These are phyloP conservation scores for Gryllus longicercus DNA, from an alignment of 2,888 invertebrate species.

Conservation along the genomic window DNA sequence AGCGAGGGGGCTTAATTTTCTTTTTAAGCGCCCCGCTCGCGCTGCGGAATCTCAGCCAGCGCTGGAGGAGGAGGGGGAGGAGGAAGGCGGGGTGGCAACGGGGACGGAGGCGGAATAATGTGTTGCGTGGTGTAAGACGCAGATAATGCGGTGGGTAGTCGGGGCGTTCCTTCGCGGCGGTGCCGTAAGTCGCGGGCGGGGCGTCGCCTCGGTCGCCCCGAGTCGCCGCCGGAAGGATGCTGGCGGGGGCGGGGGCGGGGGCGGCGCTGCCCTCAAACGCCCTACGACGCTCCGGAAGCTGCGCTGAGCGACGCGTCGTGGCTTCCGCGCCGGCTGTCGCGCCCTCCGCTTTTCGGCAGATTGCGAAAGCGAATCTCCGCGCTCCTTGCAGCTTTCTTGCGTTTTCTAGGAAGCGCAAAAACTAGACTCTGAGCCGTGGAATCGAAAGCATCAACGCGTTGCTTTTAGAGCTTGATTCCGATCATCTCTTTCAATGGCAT, in stretches of 20 bases:
- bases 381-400: too few species aligned
- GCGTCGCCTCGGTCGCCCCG: neutral
- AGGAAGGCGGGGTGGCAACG: neutral
- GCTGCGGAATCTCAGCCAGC: too few species aligned
- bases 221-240: neutral
- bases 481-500: too few species aligned
- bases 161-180: neutral
- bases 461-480: too few species aligned
- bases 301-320: neutral
- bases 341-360: too few species aligned
- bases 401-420: too few species aligned
- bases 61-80: too few species aligned
- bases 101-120: neutral
- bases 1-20: slow-evolving; percentile 17
- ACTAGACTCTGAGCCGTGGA: too few species aligned
- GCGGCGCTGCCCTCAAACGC: neutral
- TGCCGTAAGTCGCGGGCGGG: neutral
- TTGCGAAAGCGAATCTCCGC: too few species aligned
- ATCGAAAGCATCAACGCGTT: too few species aligned
- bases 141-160: neutral
- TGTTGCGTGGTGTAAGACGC: neutral
- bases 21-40: neutral
- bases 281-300: neutral
- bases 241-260: neutral
- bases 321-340: neutral